A percentile compares a stretch with the other conserved stretches of the same genome.
These are phyloP conservation scores for Cepaea nemoralis DNA, from an alignment of 1,140 invertebrate species.

Conservation along the genomic window DNA sequence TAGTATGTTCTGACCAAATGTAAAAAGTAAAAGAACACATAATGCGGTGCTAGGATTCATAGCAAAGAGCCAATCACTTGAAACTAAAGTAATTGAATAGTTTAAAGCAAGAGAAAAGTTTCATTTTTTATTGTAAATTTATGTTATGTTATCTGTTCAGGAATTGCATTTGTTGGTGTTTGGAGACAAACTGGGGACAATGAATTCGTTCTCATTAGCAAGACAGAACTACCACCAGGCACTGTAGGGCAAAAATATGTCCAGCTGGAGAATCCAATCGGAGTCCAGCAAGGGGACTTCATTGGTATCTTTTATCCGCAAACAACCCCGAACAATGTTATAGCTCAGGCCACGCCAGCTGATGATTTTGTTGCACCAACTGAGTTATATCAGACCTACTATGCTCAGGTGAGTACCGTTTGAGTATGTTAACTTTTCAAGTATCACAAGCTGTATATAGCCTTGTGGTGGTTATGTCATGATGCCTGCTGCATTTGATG, in stretches of 20 bases:
- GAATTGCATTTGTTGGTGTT: conserved; percentile 53
- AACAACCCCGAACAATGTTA: conserved; percentile 51
- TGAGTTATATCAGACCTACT: conserved; percentile 62
- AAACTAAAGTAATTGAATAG: too few relatives aligned
- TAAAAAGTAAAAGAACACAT: too few relatives aligned
- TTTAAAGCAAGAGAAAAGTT: neutral
- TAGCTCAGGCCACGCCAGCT: conserved; percentile 54
- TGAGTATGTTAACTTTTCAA: too few relatives aligned
- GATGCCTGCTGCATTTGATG: too few relatives aligned
- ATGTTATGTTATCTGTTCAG: conserved; percentile 13
- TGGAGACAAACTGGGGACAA: conserved; percentile 56
- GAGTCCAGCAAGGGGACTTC: conserved; percentile 62
- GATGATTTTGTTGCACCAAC: conserved; percentile 50
- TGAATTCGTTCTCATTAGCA: conserved; percentile 54
- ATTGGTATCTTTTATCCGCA: conserved; percentile 65
- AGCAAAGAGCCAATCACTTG: too few relatives aligned
- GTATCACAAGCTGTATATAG: too few relatives aligned
- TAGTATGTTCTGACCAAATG: too few relatives aligned
- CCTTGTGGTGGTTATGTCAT: too few relatives aligned
- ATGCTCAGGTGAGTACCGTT: conserved; percentile 37
- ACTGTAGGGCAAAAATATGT: conserved; percentile 56
- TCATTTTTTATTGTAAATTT: neutral
- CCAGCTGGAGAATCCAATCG: conserved; percentile 44
- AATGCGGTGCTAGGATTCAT: too few relatives aligned
- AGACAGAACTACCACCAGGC: conserved; percentile 53